Conservation (phyloP, 2,888 invertebrate species). For the Rotaria magnacalcarata region DNA sequence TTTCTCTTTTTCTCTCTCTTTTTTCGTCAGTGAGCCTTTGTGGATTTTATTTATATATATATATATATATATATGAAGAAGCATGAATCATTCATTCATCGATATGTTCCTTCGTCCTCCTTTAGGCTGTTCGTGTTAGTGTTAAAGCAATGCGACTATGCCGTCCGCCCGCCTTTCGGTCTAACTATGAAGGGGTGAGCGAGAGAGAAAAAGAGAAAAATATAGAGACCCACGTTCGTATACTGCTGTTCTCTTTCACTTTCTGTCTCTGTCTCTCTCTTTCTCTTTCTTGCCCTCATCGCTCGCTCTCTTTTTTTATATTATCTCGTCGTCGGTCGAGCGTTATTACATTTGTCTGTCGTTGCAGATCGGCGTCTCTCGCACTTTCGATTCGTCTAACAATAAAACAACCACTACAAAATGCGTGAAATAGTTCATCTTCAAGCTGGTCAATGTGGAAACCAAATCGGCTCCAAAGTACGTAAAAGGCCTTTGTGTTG, state of each 20-base stretch:
- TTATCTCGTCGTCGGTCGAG: constrained; percentile 6
- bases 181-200: background rate
- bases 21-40: background rate
- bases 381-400: background rate
- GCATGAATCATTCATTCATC: background rate
- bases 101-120: background rate
- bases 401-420: background rate
- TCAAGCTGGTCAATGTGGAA: constrained; percentile 47
- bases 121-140: background rate
- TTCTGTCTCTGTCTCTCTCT: background rate
- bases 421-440: constrained; percentile 47
- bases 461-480: constrained; percentile 47
- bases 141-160: background rate
- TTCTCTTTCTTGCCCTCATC: too few relatives aligned
- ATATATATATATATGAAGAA: too few relatives aligned
- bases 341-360: background rate
- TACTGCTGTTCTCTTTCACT: background rate
- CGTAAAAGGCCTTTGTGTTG: background rate
- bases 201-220: background rate
- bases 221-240: background rate
- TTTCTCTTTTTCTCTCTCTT: background rate
- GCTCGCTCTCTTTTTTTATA: background rate
- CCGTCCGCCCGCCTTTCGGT: background rate
- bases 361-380: background rate
- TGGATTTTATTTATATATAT: background rate